Evolutionary conservation across 2,113 vertebrate species (phyloP).

Genomic region (Cheilinus undulatus): DNA sequence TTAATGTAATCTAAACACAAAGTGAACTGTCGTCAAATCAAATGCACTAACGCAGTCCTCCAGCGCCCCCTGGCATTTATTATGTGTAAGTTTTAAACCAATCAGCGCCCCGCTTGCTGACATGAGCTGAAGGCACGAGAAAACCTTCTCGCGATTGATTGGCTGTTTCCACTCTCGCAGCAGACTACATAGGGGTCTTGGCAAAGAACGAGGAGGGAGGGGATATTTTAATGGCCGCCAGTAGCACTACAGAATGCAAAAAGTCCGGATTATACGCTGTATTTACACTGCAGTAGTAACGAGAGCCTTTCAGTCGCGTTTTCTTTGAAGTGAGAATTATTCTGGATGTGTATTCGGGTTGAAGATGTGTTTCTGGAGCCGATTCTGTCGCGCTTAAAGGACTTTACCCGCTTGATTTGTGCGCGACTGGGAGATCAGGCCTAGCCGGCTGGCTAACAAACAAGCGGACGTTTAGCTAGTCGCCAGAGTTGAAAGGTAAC

Average conservation of each 20-base stretch:
- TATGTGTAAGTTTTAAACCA: conserved; percentile 56
- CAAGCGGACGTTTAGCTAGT: conserved; percentile 65
- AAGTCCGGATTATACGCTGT: conserved; percentile 67
- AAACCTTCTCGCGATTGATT: conserved; percentile 58
- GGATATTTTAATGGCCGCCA: conserved; percentile 83
- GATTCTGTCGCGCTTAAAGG: conserved; percentile 45
- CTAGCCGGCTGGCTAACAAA: conserved; percentile 75
- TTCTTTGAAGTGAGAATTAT: neutral
- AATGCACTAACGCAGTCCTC: conserved; percentile 29
- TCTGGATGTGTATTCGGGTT: neutral
- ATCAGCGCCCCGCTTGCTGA: conserved; percentile 61
- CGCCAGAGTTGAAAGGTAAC: conserved; percentile 72
- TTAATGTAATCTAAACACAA: too few species aligned
- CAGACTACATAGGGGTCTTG: conserved; percentile 49
- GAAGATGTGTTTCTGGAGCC: conserved; percentile 40
- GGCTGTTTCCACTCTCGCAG: conserved; percentile 22
- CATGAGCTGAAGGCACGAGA: neutral
- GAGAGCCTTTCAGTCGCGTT: neutral
- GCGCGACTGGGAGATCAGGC: conserved; percentile 63
- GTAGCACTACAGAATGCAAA: conserved; percentile 65
- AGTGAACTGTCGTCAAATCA: too few species aligned
- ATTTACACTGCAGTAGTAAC: conserved; percentile 25
- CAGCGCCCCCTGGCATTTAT: conserved; percentile 65
- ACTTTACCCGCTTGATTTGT: conserved; percentile 78
- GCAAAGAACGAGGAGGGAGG: conserved; percentile 78